A percentile compares a stretch with the other conserved stretches of the same genome.
These are phyloP conservation scores for Proctacanthus coquilletti DNA, from an alignment of 1,140 invertebrate genomes.

Conservation along the genomic window DNA sequence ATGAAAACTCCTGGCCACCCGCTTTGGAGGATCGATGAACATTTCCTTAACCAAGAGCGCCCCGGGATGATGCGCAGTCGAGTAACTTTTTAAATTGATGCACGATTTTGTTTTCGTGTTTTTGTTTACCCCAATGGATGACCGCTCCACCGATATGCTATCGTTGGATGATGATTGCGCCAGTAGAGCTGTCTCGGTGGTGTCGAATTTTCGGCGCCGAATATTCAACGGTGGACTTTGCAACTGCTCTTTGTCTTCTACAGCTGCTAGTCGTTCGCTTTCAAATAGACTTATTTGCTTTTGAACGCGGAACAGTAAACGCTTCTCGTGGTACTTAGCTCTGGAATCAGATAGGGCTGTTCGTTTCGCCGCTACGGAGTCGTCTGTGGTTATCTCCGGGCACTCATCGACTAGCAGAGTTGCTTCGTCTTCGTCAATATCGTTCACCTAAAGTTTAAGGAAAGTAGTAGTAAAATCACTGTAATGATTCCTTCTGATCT, in stretches of 20 bases:
- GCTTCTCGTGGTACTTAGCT: too few species aligned
- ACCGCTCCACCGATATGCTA: slow-evolving; percentile 21
- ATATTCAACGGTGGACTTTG: slow-evolving; percentile 19
- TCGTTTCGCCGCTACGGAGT: slow-evolving; percentile 18
- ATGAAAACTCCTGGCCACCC: slow-evolving; percentile 32
- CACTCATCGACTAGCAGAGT: slow-evolving; percentile 35
- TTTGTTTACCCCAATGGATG: slow-evolving; percentile 12
- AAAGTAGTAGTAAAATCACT: slow-evolving; percentile 8
- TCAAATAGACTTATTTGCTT: slow-evolving; percentile 26
- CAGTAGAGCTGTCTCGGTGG: slow-evolving; percentile 7
- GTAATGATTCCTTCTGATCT: neutral
- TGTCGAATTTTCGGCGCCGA: slow-evolving; percentile 21
- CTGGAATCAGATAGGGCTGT: slow-evolving; percentile 13
- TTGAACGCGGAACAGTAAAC: too few species aligned
- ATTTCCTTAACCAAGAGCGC: slow-evolving; percentile 31
- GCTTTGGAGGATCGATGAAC: slow-evolving; percentile 33
- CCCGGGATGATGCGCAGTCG: slow-evolving; percentile 14
- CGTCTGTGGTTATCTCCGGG: too few species aligned
- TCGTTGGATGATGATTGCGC: slow-evolving; percentile 26
- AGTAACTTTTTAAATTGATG: slow-evolving; percentile 19
- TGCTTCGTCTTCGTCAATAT: slow-evolving; percentile 36
- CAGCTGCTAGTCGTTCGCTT: slow-evolving; percentile 6
- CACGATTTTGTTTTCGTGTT: slow-evolving; percentile 24
- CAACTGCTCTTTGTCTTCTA: slow-evolving; percentile 8
- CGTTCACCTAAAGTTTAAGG: slow-evolving; percentile 33